These are phyloP conservation scores for Ferrisia virgata DNA, from an alignment of 2,888 invertebrate species.

Conservation along the genomic window DNA sequence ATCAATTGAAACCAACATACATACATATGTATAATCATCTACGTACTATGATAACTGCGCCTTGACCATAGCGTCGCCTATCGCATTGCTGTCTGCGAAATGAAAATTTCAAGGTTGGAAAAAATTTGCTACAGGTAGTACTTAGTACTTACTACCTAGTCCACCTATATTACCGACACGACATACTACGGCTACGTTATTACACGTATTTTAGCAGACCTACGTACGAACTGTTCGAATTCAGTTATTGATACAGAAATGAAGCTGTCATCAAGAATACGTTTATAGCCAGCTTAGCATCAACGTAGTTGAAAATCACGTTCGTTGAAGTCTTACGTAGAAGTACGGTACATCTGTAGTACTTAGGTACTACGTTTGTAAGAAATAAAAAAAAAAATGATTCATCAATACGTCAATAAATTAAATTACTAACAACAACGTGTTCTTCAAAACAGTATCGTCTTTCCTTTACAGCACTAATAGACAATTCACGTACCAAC, in stretches of 20 bases:
- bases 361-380: too few relatives aligned
- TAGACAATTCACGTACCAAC: neutral
- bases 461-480: neutral
- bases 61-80: too few relatives aligned
- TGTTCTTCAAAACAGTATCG: neutral
- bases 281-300: neutral
- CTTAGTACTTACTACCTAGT: neutral
- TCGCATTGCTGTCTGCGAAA: neutral
- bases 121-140: neutral
- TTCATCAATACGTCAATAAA: neutral
- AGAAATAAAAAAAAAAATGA: too few relatives aligned
- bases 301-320: neutral
- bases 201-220: too few relatives aligned
- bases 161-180: neutral
- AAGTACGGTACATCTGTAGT: too few relatives aligned
- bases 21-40: too few relatives aligned
- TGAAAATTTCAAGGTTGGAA: neutral
- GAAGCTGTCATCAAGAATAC: too few relatives aligned
- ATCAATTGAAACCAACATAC: neutral
- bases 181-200: too few relatives aligned
- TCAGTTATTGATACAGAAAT: too few relatives aligned
- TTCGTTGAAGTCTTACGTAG: neutral
- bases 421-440: too few relatives aligned
- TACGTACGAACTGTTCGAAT: too few relatives aligned
- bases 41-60: too few relatives aligned